Percentiles rank a stretch among this genome's conserved stretches.
These are phyloP conservation scores for Drosophila paramelanica DNA, from an alignment of 2,888 invertebrate species.

Conservation along the genomic window DNA sequence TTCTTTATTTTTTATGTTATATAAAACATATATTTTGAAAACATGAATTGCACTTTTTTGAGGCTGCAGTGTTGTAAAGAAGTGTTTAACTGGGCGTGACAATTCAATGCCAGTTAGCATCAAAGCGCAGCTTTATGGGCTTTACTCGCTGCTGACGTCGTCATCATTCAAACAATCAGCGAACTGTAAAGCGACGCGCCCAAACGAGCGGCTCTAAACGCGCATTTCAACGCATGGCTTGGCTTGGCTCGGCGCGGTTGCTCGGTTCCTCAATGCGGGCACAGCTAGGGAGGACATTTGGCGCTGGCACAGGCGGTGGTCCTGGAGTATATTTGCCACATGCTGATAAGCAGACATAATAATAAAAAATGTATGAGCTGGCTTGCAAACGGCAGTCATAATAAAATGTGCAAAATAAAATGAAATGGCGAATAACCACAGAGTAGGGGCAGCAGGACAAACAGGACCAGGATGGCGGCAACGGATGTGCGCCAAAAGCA, in stretches of 20 bases:
- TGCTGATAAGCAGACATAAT: constrained; percentile 79
- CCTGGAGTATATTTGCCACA: constrained; percentile 77
- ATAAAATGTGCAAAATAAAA: constrained; percentile 79
- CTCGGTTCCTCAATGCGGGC: constrained; percentile 13
- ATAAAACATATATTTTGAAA: neutral
- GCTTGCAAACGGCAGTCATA: constrained; percentile 70
- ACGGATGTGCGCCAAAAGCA: constrained; percentile 75
- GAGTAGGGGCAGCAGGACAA: constrained; percentile 28
- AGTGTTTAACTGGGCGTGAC: constrained; percentile 68
- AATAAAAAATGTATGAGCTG: constrained; percentile 78
- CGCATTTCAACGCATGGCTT: constrained; percentile 76
- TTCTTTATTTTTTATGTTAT: neutral
- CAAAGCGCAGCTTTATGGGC: constrained; percentile 66
- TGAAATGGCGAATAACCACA: constrained; percentile 74
- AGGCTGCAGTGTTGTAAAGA: constrained; percentile 30
- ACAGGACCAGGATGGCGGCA: constrained; percentile 60
- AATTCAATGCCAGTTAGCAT: constrained; percentile 71
- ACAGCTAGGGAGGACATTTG: constrained; percentile 14
- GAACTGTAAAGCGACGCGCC: constrained; percentile 73
- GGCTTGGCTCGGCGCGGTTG: constrained; percentile 25
- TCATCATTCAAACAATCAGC: constrained; percentile 78
- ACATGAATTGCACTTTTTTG: constrained; percentile 30
- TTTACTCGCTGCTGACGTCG: constrained; percentile 56
- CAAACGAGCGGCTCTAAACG: constrained; percentile 77
- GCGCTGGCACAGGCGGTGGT: constrained; percentile 42